Evolutionary conservation across 2,888 invertebrate species (phyloP), one percentile per base, ranked within the genome.

Genomic region (Coronaproctus castanopsis): DNA sequence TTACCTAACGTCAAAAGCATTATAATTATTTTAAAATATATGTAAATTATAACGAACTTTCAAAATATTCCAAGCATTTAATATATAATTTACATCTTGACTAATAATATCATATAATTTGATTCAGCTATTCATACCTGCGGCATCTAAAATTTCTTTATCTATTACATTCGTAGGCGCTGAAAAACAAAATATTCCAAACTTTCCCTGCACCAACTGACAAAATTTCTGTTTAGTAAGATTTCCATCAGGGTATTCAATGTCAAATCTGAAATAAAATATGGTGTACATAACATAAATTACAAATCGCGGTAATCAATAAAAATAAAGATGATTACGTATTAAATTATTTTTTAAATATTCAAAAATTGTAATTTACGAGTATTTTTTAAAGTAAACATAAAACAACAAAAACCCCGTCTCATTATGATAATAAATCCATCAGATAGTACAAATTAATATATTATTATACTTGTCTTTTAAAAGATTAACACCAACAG

Each of bases 391-490:
- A n/a, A n/a, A n/a, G n/a, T n/a, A n/a, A n/a, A n/a, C n/a, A n/a
- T n/a, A n/a, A n/a, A n/a, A n/a, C n/a, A n/a, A n/a, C n/a, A n/a
- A n/a, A n/a, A n/a, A n/a, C n/a, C n/a, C n/a, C n/a, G n/a, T n/a
- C n/a, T n/a, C n/a, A n/a, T n/a, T n/a, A n/a, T n/a, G n/a, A n/a
- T n/a, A n/a, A n/a, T n/a, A n/a, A n/a, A n/a, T n/a, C n/a, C n/a
- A n/a, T n/a, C n/a, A n/a, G n/a, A n/a, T n/a, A n/a, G n/a, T n/a
- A n/a, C n/a, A n/a, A n/a, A n/a, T n/a, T n/a, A n/a, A n/a, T n/a
- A n/a, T n/a, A n/a, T n/a, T n/a, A n/a, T n/a, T n/a, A n/a, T 8
- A 55, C 58, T 49, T 52, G n/a, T 58, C 58, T 36, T 58, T 50
- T n/a, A 58, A 20, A 19, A 58, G 10, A 14, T 58, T 50, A 20